Base-by-base conservation (phyloP, 2,888 invertebrate species). In the Polyommatus iphigenia region DNA sequence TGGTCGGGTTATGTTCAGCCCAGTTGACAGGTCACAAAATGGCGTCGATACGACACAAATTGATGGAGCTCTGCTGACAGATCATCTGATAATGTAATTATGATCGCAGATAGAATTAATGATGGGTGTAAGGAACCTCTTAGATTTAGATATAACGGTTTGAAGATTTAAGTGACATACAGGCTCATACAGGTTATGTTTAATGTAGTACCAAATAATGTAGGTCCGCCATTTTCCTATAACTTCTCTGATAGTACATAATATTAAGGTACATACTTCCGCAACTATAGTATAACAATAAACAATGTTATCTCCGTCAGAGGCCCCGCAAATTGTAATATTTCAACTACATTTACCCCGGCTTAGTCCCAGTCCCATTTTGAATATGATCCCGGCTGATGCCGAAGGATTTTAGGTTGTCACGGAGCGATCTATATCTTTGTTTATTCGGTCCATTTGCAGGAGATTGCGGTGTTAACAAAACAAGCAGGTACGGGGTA, bases 401-500 rank as follows among this genome's bases (percentile, higher is more conserved):
- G 80, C 81, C 79, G 78, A 75, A n/a, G 79, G 79, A 79, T 81
- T 79, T 78, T 78, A 79, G 79, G 72, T 80, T 78, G 81, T 81
- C 81, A 81, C 81, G 81, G 78, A 81, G 80, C 79, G 79, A 79
- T 80, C 80, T 77, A 72, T 79, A 80, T 78, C 80, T 78, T 79
- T 80, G 80, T 81, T 80, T 81, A 79, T 78, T 71, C 80, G 77
- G 78, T 80, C 79, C 78, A 80, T 81, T 80, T 81, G 78, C 50
- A 79, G 77, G 62, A 77, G 78, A 77, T 78, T 79, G 77, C 59
- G 32, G 50, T 50, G 76, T 78, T 78, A 79, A 54, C 67, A 46
- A 75, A 41, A 67, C 62, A 77, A 72, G 77, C 62, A 32, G 59
- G 57, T 59, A 36, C 29, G 75, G 75, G 10, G 15, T 54, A 46